phyloP scores from a whole-genome alignment of 1,140 invertebrate species.

The Pristionchus pacificus region DNA sequence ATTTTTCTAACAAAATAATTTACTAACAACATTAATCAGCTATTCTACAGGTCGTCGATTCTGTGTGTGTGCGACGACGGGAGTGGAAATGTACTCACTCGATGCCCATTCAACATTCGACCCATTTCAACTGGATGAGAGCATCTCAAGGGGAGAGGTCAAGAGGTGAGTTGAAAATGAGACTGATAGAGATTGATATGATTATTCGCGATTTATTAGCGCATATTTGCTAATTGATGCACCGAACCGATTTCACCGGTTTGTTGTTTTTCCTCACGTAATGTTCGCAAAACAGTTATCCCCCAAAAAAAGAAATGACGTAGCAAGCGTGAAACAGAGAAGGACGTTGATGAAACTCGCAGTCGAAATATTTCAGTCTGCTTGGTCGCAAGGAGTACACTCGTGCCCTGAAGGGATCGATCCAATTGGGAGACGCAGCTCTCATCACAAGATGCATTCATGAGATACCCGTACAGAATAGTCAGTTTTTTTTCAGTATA shows the following conservation, averaged over 20 bases:
- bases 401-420: constrained; percentile 73
- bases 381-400: constrained; percentile 10
- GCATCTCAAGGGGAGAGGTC: constrained; percentile 70
- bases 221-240: too few relatives aligned
- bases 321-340: too few relatives aligned
- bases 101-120: constrained; percentile 72
- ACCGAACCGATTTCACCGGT: too few relatives aligned
- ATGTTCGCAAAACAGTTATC: too few relatives aligned
- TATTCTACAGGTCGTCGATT: constrained; percentile 72
- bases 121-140: constrained; percentile 76
- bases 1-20: too few relatives aligned
- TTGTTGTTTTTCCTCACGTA: too few relatives aligned
- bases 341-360: too few relatives aligned
- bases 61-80: constrained; percentile 86
- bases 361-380: neutral
- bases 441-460: constrained; percentile 80
- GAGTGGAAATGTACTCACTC: constrained; percentile 82
- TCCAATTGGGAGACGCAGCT: constrained; percentile 78
- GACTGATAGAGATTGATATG: too few relatives aligned
- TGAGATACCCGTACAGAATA: constrained; percentile 71
- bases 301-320: too few relatives aligned
- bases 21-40: too few relatives aligned
- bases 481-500: too few relatives aligned
- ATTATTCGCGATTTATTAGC: too few relatives aligned
- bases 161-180: constrained; percentile 11